Evolutionary conservation across 2,797 vertebrate genomes (phyloP).

Genomic region (Hemitrygon akajei): DNA sequence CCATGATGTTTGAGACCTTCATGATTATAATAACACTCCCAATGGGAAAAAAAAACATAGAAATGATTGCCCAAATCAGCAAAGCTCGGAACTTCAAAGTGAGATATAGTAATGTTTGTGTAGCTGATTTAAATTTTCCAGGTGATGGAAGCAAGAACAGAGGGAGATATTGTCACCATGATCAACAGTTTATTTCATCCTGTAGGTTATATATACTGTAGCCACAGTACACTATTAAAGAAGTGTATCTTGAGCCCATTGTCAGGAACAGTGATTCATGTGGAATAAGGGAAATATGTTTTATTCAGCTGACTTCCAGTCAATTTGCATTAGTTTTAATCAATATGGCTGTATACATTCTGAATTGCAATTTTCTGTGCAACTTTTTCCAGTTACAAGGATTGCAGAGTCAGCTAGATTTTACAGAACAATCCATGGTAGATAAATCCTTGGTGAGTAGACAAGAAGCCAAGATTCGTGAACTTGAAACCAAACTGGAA

Average conservation of each 20-base stretch:
- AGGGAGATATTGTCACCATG: not conserved
- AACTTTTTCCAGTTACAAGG: slow-evolving; percentile 69
- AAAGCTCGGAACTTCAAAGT: not conserved
- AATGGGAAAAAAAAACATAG: not conserved
- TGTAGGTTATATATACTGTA: not conserved
- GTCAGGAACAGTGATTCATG: not conserved
- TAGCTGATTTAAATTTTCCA: not conserved
- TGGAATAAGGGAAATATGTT: not conserved
- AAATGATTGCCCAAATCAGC: not conserved
- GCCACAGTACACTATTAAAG: not conserved
- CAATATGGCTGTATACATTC: not conserved
- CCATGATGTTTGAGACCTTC: not conserved
- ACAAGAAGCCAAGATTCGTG: slow-evolving; percentile 89
- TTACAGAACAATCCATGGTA: slow-evolving; percentile 95
- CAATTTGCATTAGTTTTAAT: not conserved
- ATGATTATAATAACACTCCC: not conserved
- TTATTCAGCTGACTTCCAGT: not conserved
- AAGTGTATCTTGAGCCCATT: not conserved
- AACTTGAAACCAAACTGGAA: slow-evolving; percentile 89
- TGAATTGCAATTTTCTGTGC: not conserved
- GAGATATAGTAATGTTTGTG: not conserved
- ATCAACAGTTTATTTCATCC: not conserved
- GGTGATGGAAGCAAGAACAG: not conserved
- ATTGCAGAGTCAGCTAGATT: slow-evolving; percentile 90
- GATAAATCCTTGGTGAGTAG: slow-evolving; percentile 89